Conservation (phyloP, 2,797 vertebrate genomes). For the Oophaga sylvatica region DNA sequence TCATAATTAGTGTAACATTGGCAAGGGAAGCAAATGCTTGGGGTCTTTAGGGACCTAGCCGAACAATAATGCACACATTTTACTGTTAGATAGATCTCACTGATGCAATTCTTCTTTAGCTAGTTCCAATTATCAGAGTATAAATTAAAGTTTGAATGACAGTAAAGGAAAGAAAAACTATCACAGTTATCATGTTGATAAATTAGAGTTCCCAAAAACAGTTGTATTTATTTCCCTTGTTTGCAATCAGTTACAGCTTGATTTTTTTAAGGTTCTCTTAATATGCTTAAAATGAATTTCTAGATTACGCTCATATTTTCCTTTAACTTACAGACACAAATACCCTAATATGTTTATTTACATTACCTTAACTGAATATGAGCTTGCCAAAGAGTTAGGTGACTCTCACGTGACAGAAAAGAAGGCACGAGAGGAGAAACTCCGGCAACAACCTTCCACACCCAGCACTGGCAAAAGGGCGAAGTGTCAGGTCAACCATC, state of each 20-base stretch:
- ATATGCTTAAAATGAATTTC: slow-evolving; percentile 17
- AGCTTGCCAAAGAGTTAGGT: no score
- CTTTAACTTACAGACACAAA: neutral
- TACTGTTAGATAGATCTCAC: slow-evolving; percentile 28
- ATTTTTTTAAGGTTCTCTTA: slow-evolving; percentile 49
- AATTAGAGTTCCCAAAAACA: slow-evolving; percentile 45
- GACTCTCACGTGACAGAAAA: no score
- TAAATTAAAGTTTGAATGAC: slow-evolving; percentile 57
- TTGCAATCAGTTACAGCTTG: slow-evolving; percentile 54
- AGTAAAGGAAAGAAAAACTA: slow-evolving; percentile 17
- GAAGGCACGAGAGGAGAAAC: no score
- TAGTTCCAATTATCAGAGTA: slow-evolving; percentile 35
- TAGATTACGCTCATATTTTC: neutral
- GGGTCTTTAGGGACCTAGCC: neutral
- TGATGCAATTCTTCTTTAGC: slow-evolving; percentile 28
- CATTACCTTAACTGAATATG: no score
- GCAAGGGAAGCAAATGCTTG: slow-evolving; percentile 29
- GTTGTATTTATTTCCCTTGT: slow-evolving; percentile 22
- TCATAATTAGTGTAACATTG: neutral
- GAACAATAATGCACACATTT: slow-evolving; percentile 6
- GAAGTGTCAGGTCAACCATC: no score
- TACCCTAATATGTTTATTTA: no score
- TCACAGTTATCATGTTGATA: slow-evolving; percentile 28
- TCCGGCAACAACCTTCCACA: no score
- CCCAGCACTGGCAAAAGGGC: no score